These are phyloP conservation scores for Carassius auratus DNA, from an alignment of 2,113 vertebrate genomes.

Conservation along the genomic window DNA sequence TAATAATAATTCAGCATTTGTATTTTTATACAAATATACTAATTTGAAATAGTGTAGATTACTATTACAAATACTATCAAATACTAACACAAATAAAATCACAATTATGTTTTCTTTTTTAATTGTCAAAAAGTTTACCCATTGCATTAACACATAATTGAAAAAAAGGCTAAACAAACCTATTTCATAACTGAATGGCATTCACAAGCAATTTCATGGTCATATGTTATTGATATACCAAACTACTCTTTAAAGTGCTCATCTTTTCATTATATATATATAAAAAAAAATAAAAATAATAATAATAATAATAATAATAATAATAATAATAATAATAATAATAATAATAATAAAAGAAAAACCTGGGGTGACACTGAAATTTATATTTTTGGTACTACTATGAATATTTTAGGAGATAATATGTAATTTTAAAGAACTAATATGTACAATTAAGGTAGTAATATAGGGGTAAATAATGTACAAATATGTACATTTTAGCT, in stretches of 20 bases:
- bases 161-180: background rate
- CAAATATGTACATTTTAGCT: background rate
- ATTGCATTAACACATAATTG: background rate
- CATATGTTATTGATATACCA: background rate
- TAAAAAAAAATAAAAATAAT: background rate
- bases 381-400: too few relatives aligned
- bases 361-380: too few relatives aligned
- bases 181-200: background rate
- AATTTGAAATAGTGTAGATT: background rate
- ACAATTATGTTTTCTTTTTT: background rate
- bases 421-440: too few relatives aligned
- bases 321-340: too few relatives aligned
- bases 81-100: background rate
- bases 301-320: too few relatives aligned
- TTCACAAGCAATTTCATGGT: background rate
- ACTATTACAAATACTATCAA: background rate
- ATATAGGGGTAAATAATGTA: too few relatives aligned
- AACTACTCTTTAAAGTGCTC: background rate
- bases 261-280: background rate
- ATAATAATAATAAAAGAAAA: too few relatives aligned
- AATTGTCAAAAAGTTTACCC: background rate
- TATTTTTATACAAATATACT: background rate
- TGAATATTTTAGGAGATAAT: too few relatives aligned
- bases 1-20: background rate
- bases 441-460: too few relatives aligned